Conservation (phyloP, 2,888 invertebrate genomes). For the Agrotis ipsilon region DNA sequence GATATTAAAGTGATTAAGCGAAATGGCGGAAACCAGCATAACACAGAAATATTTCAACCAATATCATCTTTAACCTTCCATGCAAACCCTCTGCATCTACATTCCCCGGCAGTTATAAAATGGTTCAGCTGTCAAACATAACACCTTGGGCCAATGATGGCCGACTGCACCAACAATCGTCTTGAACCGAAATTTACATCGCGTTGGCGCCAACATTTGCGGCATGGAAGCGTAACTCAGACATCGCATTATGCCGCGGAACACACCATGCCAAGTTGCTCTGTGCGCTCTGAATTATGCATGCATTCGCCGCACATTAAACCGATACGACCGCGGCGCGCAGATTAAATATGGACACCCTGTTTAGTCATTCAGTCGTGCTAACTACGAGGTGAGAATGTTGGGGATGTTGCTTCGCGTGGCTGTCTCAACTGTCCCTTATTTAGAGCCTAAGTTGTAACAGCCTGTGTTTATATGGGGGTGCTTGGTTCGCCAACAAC, state of each 20-base stretch:
- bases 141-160: constrained; percentile 47
- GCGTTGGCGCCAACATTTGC: constrained; percentile 62
- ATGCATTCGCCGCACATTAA: constrained; percentile 80
- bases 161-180: constrained; percentile 24
- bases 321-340: constrained; percentile 76
- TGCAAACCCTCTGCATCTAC: constrained; percentile 1
- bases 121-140: constrained; percentile 39
- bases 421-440: constrained; percentile 35
- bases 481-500: constrained; percentile 9
- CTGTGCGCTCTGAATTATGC: constrained; percentile 77
- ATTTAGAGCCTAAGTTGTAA: constrained; percentile 35
- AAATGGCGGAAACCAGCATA: neutral
- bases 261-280: constrained; percentile 72
- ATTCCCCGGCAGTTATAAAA: constrained; percentile 34
- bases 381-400: constrained; percentile 76
- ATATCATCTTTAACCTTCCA: constrained; percentile 6
- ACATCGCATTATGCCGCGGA: constrained; percentile 72
- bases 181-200: constrained; percentile 42
- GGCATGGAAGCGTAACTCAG: constrained; percentile 63
- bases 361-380: constrained; percentile 80
- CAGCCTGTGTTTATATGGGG: constrained; percentile 20
- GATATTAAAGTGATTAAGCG: constrained; percentile 2
- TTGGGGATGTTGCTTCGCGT: constrained; percentile 52
- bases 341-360: constrained; percentile 83
- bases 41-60: constrained; percentile 14